Evolutionary conservation across 2,113 vertebrate species (phyloP), one percentile per base, ranked within the genome.

Genomic region (Drymodes brunneopygia): DNA sequence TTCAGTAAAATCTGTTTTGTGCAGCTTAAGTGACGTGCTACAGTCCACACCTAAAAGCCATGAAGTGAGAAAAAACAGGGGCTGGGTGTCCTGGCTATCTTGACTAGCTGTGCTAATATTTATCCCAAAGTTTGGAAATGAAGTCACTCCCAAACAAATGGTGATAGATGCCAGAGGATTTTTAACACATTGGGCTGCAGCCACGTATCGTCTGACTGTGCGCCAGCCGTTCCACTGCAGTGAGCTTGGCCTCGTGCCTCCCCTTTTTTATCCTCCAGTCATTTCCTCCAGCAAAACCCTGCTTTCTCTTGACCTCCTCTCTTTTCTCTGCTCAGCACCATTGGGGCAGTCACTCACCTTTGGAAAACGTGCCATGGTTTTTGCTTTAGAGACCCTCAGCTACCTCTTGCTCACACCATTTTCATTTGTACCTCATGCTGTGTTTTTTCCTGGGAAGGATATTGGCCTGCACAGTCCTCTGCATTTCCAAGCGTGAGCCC

Each of bases 31-130:
- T 8, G 61, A 93, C 78, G 86, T 91, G 72, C 94, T 93, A 86
- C 42, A 92, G 88, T 91, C 92, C 94, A 95, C 85, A 94, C 79
- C 92, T 94, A 93, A 93, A 95, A 94, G 40, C 81, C 79, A 94
- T 77, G 65, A 95, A 94, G 67, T 66, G 87, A 89, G 87, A 73
- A 79, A 88, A 93, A 86, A 42, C 77, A 91, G 83, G 78, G 92
- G 62, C 44, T 4, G 65, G 62, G 75, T 89, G 81, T 91, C 88
- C 80, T 96, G 95, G 93, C 81, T 94, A 79, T 88, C 86, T 85
- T 83, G 86, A 86, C 64, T 64, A 84, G 86, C 84, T 86, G 21
- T 51, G 80, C 60, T 94, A 57, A 66, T 90, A 79, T 77, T 91
- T 95, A 88, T 90, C 77, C 87, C 67, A 47, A 91, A 62, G 79